Base-by-base conservation (phyloP, 1,140 invertebrate genomes). In the Drosophila subpulchrella region DNA sequence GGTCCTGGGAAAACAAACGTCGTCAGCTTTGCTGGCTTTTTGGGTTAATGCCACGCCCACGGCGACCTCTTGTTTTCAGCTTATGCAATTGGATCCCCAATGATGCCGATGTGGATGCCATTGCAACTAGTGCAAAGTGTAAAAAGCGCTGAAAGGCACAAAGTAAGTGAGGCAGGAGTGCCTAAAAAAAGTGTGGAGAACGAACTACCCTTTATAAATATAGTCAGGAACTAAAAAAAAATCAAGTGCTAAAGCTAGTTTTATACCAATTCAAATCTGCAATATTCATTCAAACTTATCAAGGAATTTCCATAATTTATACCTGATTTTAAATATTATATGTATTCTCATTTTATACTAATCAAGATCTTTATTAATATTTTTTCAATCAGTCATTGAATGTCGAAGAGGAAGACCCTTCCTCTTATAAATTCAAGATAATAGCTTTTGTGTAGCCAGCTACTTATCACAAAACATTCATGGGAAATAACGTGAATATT, bases 11-110 rank as follows among this genome's bases (percentile, higher is more conserved):
- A 66, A 76, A 67, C 61, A 76, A 76, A 76, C 73, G 73, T 76
- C 73, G 65, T 44, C 65, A 46, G 44, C 54, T 78, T 73, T 66
- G 47, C 56, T 78, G 67, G 66, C 74, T 77, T 68, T 78, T 73
- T 67, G 67, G 74, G 58, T 82, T 81, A 83, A 74, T 82, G 75
- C 62, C 79, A 73, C 55, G 81, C 71, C 60, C 46, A 38, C 50
- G 62, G 61, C 74, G 47, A 53, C 54, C 54, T 55, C 54, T 74
- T 65, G 67, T 74, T 67, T 55, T 76, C 70, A 67, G 72, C 67
- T 78, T 75, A 75, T 20, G 20, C 20, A 10, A n/a, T 36, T 48
- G 34, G 32, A 24, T 32, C 48, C 48, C 48, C 30, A 30, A 51
- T 51, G 32, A 41, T 36, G 70, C 42, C 30, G 66, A 32, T 17